Base-by-base conservation (phyloP, 2,797 vertebrate genomes). In the Lacerta viridis region DNA sequence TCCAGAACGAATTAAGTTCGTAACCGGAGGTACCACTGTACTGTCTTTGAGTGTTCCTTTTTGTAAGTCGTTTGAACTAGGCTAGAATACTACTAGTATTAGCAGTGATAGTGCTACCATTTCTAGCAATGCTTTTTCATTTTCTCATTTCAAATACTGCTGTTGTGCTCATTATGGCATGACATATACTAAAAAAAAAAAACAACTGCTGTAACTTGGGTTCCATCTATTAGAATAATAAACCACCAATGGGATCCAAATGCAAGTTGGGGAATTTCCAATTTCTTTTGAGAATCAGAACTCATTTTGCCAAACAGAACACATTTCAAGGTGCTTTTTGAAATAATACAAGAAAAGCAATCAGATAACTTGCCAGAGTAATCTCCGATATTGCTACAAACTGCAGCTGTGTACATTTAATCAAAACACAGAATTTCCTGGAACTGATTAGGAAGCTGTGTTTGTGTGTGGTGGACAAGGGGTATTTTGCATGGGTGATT, bases 291-390 rank as follows among this genome's bases (percentile, higher is more conserved):
- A 82, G 29, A 81, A 85, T 79, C n/a, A 72, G 69, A 80, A 64
- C 55, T 68, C 78, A 84, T 43, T 85, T 87, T 88, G 76, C 33
- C 84, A 17, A 92, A 77, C 80, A 25, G n/a, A 87, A 80, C 55
- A 79, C 29, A 36, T 8, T 79, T 43, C 39, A 59, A 39, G 25
- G n/a, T 41, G 72, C 13, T 72, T 79, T 87, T 29, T 39, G 15
- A 55, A 79, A 79, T 50, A 69, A 79, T 33, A 41, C 55, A 76
- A 69, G 25, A 72, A 80, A 80, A 39, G n/a, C 46, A 91, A 86
- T 87, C 15, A 69, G 88, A 64, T 41, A 87, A 91, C 33, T 80
- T 83, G 68, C 86, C 75, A 95, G 71, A 92, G 23, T 74, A 68
- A 64, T 82, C 0, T 0, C 33, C 5, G 18, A 55, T 91, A 43